Evolutionary conservation across 2,888 invertebrate genomes (phyloP), one percentile per base, ranked within the genome.

Genomic region (Ophion costatus): DNA sequence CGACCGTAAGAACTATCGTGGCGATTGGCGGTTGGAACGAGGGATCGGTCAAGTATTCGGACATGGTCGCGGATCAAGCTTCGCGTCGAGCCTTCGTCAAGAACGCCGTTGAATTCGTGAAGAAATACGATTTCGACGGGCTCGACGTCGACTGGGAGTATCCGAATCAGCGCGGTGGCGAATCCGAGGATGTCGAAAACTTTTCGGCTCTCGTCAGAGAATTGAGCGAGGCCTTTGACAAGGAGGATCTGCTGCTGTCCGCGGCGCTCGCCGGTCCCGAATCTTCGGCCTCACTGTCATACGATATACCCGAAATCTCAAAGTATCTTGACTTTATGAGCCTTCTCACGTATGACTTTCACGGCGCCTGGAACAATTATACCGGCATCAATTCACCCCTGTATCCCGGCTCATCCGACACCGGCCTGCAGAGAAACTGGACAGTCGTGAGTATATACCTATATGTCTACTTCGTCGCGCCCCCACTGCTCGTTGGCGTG

Each of bases 321-420:
- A 92, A 95, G 95, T 95, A 96, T 86, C 91, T 97, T 33, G 95
- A 97, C 89, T 94, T 96, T 33, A 95, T 97, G 59, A 96, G 96
- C 89, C 89, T 97, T 0, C 97, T 97, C 97, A 92, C 96, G 0
- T 97, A 97, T 88, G 97, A 97, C 90, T 94, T 97, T 88, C 96
- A 97, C 88, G 97, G 97, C 0, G 92, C 95, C 0, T 96, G 96
- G 96, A 96, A 97, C 69, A 75, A 91, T 0, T 93, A 93, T 0
- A 95, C 96, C 0, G 97, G 96, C 0, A 95, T 96, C 78, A 96
- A 97, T 90, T 95, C 97, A 0, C 96, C 96, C 0, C 94, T 97
- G 0, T 95, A 95, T 86, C 91, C 93, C 0, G 90, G 89, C 0
- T 33, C 89, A 0, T 81, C 89, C 24, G 94, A 94, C 51, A 83